These are phyloP conservation scores for Popillia japonica DNA, from an alignment of 1,140 invertebrate species.

Conservation along the genomic window DNA sequence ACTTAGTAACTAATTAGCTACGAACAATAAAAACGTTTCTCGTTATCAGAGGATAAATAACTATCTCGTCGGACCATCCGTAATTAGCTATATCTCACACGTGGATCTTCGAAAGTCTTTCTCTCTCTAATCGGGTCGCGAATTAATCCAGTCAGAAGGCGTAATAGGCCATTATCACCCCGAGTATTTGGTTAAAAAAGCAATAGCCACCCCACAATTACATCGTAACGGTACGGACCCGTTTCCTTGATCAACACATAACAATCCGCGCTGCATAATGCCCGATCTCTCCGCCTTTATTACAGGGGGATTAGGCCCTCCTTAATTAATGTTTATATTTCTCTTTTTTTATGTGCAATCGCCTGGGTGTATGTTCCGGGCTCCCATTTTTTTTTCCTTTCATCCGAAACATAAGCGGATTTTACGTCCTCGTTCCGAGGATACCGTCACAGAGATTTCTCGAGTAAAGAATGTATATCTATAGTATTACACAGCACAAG, in stretches of 20 bases:
- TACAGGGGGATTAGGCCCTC: slow-evolving; percentile 41
- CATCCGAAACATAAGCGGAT: slow-evolving; percentile 24
- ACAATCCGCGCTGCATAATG: slow-evolving; percentile 54
- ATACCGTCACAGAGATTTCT: neutral
- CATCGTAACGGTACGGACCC: slow-evolving; percentile 46
- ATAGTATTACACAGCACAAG: neutral
- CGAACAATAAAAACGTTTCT: neutral
- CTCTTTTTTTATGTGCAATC: slow-evolving; percentile 38
- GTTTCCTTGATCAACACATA: slow-evolving; percentile 59
- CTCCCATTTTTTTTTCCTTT: slow-evolving; percentile 37
- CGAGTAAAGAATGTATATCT: neutral
- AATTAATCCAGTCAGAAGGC: slow-evolving; percentile 59
- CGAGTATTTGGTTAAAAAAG: slow-evolving; percentile 61
- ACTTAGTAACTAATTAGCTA: neutral
- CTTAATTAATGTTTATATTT: slow-evolving; percentile 46
- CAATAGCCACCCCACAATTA: slow-evolving; percentile 59
- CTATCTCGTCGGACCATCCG: neutral
- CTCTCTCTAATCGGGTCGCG: slow-evolving; percentile 38
- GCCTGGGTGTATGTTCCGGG: slow-evolving; percentile 8
- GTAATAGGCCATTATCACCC: slow-evolving; percentile 58
- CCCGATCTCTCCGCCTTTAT: slow-evolving; percentile 47
- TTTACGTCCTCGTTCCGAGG: neutral
- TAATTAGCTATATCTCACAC: slow-evolving; percentile 25
- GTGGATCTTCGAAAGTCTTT: slow-evolving; percentile 14
- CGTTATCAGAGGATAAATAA: neutral